Conservation (phyloP, 2,888 invertebrate genomes). For the Horisme vitalbata region DNA sequence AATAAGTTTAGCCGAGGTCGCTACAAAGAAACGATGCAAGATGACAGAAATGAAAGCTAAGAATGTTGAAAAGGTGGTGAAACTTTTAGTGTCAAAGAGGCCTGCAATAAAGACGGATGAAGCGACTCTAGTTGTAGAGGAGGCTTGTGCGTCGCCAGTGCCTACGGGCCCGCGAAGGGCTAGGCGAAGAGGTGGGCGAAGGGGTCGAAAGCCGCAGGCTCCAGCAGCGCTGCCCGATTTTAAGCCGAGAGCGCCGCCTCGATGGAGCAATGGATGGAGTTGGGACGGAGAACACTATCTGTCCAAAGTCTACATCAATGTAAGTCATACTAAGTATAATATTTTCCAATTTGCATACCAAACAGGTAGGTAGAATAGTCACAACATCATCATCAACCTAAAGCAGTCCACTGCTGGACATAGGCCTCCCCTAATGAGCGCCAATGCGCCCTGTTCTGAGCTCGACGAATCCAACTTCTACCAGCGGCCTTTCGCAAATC, state of each 20-base stretch:
- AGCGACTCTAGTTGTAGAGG: conserved; percentile 62
- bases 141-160: conserved; percentile 58
- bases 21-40: conserved; percentile 55
- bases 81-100: conserved; percentile 70
- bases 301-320: conserved; percentile 93
- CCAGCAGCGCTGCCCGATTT: conserved; percentile 40
- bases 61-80: conserved; percentile 70
- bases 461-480: too few relatives aligned
- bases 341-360: too few relatives aligned
- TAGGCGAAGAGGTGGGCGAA: conserved; percentile 43
- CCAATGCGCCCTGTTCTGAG: too few relatives aligned
- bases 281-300: conserved; percentile 94
- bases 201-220: conserved; percentile 31
- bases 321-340: conserved; percentile 73
- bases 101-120: conserved; percentile 72
- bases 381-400: too few relatives aligned
- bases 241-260: conserved; percentile 58
- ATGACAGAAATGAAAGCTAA: conserved; percentile 61
- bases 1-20: conserved; percentile 24
- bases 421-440: too few relatives aligned
- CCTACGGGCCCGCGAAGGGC: conserved; percentile 36
- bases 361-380: too few relatives aligned
- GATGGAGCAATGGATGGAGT: conserved; percentile 96
- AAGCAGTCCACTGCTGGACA: too few relatives aligned
- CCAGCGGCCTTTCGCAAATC: too few relatives aligned